Percentiles rank a stretch among this genome's conserved stretches.
Evolutionary conservation across 2,113 vertebrate genomes (phyloP).

Genomic region (Periophthalmodon schlosseri): DNA sequence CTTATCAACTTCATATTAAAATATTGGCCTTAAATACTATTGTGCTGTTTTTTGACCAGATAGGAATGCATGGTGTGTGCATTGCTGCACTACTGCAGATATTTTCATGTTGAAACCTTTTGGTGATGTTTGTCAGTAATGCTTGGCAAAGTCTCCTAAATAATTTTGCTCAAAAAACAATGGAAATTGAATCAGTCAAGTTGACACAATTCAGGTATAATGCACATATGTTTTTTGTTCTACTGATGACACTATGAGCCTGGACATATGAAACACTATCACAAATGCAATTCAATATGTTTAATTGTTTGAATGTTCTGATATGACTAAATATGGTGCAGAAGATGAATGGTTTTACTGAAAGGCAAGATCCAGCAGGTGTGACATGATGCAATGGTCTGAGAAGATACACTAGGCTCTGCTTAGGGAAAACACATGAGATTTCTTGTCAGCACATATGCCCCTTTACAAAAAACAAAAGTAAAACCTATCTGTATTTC

Average conservation of each 20-base stretch:
- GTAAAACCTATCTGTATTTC: background rate
- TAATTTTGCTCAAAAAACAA: background rate
- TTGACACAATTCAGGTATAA: background rate
- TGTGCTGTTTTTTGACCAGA: background rate
- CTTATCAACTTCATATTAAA: background rate
- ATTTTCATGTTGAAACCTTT: background rate
- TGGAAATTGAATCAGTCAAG: background rate
- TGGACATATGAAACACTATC: no score
- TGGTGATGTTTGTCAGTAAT: background rate
- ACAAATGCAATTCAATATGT: no score
- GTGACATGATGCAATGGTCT: conserved; percentile 7
- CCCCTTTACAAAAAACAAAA: background rate
- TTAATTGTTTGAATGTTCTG: background rate
- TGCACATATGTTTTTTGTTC: no score
- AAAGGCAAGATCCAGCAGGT: conserved; percentile 21
- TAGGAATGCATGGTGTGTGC: background rate
- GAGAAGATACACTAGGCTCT: background rate
- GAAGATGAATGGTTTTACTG: background rate
- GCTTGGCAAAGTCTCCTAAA: background rate
- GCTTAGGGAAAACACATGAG: conserved; percentile 21
- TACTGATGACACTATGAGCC: background rate
- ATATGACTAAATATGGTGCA: background rate
- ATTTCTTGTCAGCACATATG: conserved; percentile 20
- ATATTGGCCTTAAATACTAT: background rate
- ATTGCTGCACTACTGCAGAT: background rate